Conservation (phyloP, 2,888 invertebrate species). For the Bibio marci region DNA sequence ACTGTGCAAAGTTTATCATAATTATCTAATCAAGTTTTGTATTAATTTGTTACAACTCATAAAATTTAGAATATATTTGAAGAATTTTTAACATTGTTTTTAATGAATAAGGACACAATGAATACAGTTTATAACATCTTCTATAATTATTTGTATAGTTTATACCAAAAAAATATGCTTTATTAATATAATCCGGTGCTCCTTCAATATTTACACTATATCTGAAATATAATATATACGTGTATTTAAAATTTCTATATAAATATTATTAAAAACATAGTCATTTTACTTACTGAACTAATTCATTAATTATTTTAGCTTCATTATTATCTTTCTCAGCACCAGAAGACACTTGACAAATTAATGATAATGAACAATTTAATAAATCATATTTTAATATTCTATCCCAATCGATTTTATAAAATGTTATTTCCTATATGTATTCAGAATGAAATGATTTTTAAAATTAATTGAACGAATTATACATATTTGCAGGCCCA, state of each 20-base stretch:
- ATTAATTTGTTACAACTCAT: not conserved
- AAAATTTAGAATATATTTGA: conserved; percentile 7
- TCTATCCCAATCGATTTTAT: conserved; percentile 22
- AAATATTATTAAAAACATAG: no score
- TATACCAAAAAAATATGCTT: conserved; percentile 23
- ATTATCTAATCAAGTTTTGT: not conserved
- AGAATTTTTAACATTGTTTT: conserved; percentile 25
- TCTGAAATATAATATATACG: not conserved
- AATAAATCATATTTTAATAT: conserved; percentile 25
- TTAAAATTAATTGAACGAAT: conserved; percentile 5
- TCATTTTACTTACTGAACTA: conserved; percentile 19
- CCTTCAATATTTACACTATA: conserved; percentile 10
- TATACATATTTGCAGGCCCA: no score
- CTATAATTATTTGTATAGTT: conserved; percentile 16
- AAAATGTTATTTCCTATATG: not conserved
- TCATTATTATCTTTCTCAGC: conserved; percentile 20
- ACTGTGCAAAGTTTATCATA: no score
- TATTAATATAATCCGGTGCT: conserved; percentile 21
- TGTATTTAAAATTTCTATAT: no score
- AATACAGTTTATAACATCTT: conserved; percentile 24
- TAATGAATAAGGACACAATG: conserved; percentile 26
- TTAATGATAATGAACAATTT: conserved; percentile 24
- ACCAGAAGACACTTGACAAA: conserved; percentile 26
- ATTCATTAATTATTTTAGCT: conserved; percentile 19
- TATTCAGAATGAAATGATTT: not conserved